Conservation (phyloP, 2,888 invertebrate genomes). For the Junonia oenone region DNA sequence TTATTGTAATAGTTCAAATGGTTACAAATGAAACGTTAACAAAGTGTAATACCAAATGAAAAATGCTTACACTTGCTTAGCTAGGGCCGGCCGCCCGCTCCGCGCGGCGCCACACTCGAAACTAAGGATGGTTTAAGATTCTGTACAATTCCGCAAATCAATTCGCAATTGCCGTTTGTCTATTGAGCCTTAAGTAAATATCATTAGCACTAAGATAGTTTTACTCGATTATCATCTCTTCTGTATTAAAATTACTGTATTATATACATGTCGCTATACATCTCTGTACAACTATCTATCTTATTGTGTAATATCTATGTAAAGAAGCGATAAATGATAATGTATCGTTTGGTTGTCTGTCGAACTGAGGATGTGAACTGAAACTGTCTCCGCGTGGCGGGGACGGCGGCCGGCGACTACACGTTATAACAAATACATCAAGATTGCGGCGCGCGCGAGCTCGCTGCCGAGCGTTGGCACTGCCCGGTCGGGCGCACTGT, state of each 20-base stretch:
- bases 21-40: constrained; percentile 78
- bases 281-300: constrained; percentile 74
- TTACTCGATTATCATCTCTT: constrained; percentile 53
- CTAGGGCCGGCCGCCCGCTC: constrained; percentile 66
- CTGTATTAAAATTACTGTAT: constrained; percentile 75
- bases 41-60: constrained; percentile 75
- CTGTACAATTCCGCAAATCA: constrained; percentile 68
- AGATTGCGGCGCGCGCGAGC: constrained; percentile 50
- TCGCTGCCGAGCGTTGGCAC: constrained; percentile 41
- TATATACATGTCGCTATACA: constrained; percentile 71
- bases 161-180: constrained; percentile 56
- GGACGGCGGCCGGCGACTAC: constrained; percentile 67
- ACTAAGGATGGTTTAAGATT: constrained; percentile 67
- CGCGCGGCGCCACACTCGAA: constrained; percentile 54
- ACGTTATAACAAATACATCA: constrained; percentile 78
- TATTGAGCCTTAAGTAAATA: constrained; percentile 73
- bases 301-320: constrained; percentile 63
- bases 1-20: constrained; percentile 76
- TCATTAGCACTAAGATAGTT: constrained; percentile 72
- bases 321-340: constrained; percentile 61
- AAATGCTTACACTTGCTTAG: constrained; percentile 77
- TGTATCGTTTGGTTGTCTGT: constrained; percentile 44
- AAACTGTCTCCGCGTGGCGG: constrained; percentile 61
- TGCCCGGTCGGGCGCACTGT: too few relatives aligned
- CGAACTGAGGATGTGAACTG: constrained; percentile 67